Evolutionary conservation across 1,140 invertebrate species (phyloP).

Genomic region (Neodiprion pinetum): DNA sequence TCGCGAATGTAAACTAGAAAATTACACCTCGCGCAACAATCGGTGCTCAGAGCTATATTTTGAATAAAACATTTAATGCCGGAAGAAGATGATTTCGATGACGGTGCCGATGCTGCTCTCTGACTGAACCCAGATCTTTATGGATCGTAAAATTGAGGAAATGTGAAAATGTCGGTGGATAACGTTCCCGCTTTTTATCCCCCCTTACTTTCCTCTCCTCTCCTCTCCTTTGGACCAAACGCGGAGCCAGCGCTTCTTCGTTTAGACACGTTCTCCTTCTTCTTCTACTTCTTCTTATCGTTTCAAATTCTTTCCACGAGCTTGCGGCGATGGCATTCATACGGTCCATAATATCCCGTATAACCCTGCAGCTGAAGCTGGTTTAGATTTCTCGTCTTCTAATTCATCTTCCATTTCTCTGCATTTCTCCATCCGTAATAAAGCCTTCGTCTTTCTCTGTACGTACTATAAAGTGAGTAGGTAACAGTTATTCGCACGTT

Average conservation of each 20-base stretch:
- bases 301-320: background rate
- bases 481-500: no score
- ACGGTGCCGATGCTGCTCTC: background rate
- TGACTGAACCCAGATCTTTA: constrained; percentile 1
- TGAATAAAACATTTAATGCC: background rate
- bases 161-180: background rate
- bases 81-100: background rate
- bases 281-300: background rate
- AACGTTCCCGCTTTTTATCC: background rate
- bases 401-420: no score
- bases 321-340: background rate
- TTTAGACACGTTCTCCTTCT: background rate
- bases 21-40: no score
- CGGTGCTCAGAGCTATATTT: background rate
- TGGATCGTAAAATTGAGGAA: background rate
- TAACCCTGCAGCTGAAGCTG: background rate
- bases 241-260: background rate
- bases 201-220: background rate
- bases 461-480: no score
- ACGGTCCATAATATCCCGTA: background rate
- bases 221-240: no score
- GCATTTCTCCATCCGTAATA: no score
- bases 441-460: no score
- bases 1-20: no score
- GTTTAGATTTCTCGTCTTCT: no score